phyloP scores from a whole-genome alignment of 2,888 invertebrate species.

The Trissolcus japonicus region DNA sequence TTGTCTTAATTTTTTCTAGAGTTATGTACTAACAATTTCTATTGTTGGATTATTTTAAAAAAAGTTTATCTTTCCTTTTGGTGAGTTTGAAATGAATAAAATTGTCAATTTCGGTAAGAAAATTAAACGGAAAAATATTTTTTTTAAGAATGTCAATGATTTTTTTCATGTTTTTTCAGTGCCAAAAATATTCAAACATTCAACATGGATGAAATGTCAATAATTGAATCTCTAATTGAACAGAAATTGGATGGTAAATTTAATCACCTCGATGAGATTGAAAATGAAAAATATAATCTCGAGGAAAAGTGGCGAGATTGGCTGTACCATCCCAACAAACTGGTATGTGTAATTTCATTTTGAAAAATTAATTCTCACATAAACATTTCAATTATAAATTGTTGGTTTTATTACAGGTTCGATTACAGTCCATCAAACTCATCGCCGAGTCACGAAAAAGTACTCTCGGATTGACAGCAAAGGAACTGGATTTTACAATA shows the following conservation, averaged over 20 bases:
- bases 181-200: background rate
- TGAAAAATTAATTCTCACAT: background rate
- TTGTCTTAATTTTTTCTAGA: background rate
- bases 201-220: background rate
- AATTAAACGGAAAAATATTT: too few species aligned
- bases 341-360: background rate
- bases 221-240: constrained; percentile 2
- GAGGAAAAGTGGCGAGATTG: background rate
- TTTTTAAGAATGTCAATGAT: too few species aligned
- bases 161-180: background rate
- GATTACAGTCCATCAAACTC: constrained; percentile 83
- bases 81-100: too few species aligned
- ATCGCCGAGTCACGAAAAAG: constrained; percentile 85
- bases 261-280: constrained; percentile 2
- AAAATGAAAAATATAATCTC: background rate
- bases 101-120: too few species aligned
- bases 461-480: constrained; percentile 81
- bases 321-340: background rate
- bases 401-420: constrained; percentile 77
- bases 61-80: background rate
- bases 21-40: background rate
- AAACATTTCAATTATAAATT: background rate
- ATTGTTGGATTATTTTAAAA: background rate
- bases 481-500: constrained; percentile 82
- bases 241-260: constrained; percentile 7